phyloP scores from a whole-genome alignment of 2,797 vertebrate genomes.

The Gymnoscopelus microlampas region DNA sequence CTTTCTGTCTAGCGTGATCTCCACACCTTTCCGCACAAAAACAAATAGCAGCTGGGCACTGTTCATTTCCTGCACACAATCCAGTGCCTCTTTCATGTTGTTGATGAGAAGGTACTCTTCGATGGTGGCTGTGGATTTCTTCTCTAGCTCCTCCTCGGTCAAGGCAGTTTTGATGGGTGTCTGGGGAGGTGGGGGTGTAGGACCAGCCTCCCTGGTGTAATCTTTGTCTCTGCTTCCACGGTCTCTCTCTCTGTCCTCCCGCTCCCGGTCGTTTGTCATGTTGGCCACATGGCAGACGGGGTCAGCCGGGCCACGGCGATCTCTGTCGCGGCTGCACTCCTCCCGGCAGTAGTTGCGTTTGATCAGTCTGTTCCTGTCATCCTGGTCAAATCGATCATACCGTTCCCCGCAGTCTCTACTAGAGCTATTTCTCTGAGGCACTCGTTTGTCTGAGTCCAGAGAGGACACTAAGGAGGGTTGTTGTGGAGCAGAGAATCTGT shows the following conservation, averaged over 20 bases:
- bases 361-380: constrained; percentile 83
- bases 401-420: constrained; percentile 88
- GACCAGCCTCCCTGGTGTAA: constrained; percentile 72
- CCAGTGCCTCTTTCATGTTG: constrained; percentile 95
- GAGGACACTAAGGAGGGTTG: constrained; percentile 77
- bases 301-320: constrained; percentile 82
- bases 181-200: constrained; percentile 70
- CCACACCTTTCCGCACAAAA: constrained; percentile 90
- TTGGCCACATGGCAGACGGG: constrained; percentile 90
- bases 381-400: constrained; percentile 81
- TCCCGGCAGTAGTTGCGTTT: constrained; percentile 96
- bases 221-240: constrained; percentile 54
- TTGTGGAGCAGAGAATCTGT: constrained; percentile 95
- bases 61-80: constrained; percentile 91
- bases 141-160: constrained; percentile 90
- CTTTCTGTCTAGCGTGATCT: constrained; percentile 93
- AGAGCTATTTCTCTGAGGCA: constrained; percentile 93
- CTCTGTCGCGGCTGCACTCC: constrained; percentile 89
- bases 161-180: constrained; percentile 79
- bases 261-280: constrained; percentile 86
- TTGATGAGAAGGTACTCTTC: constrained; percentile 97
- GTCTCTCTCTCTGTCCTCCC: constrained; percentile 43
- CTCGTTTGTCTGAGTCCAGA: constrained; percentile 85
- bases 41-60: constrained; percentile 86
- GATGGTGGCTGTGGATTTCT: constrained; percentile 94